phyloP scores from a whole-genome alignment of 2,113 vertebrate species.

The Malurus melanocephalus region DNA sequence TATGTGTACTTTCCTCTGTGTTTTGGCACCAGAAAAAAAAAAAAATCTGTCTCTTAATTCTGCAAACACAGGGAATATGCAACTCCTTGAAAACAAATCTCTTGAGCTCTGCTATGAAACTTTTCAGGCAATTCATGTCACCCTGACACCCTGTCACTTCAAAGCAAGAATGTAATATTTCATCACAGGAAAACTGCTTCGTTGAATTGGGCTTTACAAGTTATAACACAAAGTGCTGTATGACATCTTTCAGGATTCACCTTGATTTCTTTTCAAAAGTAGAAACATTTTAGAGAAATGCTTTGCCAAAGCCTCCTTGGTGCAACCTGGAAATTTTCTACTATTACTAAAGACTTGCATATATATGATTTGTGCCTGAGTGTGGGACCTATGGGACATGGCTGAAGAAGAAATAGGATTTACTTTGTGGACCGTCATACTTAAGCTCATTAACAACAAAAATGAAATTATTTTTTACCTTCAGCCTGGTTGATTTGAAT shows the following conservation, averaged over 20 bases:
- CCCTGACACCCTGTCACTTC: neutral
- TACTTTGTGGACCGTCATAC: neutral
- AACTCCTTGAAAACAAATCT: neutral
- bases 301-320: neutral
- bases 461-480: neutral
- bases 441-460: neutral
- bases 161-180: neutral
- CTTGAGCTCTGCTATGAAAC: neutral
- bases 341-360: neutral
- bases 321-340: neutral
- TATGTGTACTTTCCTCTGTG: neutral
- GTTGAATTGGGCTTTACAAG: neutral
- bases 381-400: neutral
- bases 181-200: neutral
- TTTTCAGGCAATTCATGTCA: neutral
- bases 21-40: slow-evolving; percentile 15
- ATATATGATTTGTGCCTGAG: neutral
- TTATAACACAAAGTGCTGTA: neutral
- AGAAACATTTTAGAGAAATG: neutral
- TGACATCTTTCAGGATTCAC: neutral
- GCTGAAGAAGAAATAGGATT: neutral
- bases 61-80: neutral
- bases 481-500: neutral
- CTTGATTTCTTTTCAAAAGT: neutral
- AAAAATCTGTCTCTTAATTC: neutral